Percentiles rank a stretch among this genome's conserved stretches.
These are phyloP conservation scores for Scomber colias DNA, from an alignment of 2,113 vertebrate genomes.

Conservation along the genomic window DNA sequence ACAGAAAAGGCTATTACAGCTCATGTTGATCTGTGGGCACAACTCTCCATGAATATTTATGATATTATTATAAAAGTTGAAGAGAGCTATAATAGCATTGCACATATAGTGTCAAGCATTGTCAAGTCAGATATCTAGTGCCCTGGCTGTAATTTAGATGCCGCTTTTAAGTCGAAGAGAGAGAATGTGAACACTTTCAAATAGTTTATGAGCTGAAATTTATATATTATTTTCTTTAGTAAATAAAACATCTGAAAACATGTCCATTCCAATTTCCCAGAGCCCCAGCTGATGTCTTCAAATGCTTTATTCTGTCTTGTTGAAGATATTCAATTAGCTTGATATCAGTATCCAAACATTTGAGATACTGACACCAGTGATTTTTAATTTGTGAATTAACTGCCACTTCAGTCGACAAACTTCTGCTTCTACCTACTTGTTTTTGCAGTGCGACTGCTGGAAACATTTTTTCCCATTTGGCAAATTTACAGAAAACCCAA, in stretches of 20 bases:
- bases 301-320: constrained; percentile 12
- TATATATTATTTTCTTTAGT: too few species aligned
- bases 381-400: constrained; percentile 5
- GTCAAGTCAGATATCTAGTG: constrained; percentile 38
- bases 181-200: too few species aligned
- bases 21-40: constrained; percentile 45
- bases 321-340: background rate
- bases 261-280: background rate
- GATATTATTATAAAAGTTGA: constrained; percentile 51
- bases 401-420: constrained; percentile 4
- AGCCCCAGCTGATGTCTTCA: background rate
- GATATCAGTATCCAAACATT: constrained; percentile 16
- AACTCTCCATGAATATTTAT: constrained; percentile 59
- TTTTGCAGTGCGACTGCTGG: background rate
- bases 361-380: background rate
- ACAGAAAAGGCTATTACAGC: constrained; percentile 61
- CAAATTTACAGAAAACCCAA: too few species aligned
- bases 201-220: too few species aligned
- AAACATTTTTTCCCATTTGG: background rate
- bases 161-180: constrained; percentile 15
- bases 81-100: constrained; percentile 31
- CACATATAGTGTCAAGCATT: background rate
- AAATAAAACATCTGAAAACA: too few species aligned
- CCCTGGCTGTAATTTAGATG: background rate
- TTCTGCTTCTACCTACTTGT: background rate